These are phyloP conservation scores for Nasonia longicornis DNA, from an alignment of 1,140 invertebrate species.

Conservation along the genomic window DNA sequence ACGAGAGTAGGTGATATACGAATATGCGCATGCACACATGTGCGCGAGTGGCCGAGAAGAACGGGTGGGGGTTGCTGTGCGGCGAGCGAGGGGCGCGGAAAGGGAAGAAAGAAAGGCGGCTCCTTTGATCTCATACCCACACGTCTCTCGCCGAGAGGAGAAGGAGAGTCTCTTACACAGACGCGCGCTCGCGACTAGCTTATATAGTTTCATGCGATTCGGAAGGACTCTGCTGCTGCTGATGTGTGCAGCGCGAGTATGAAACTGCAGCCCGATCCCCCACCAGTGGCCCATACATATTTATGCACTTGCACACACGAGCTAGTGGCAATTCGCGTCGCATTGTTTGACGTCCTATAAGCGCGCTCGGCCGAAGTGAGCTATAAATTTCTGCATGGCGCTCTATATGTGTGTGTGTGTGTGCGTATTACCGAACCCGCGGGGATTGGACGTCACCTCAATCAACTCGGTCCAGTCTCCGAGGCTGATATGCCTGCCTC, in stretches of 20 bases:
- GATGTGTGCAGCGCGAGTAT: not conserved
- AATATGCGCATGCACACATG: constrained; percentile 40
- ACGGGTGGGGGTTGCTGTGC: constrained; percentile 10
- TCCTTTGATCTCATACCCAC: constrained; percentile 53
- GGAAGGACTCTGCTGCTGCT: constrained; percentile 49
- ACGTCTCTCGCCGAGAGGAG: constrained; percentile 32
- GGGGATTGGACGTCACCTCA: not conserved
- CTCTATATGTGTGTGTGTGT: not conserved
- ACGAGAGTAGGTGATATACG: not conserved
- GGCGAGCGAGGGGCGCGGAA: constrained; percentile 46
- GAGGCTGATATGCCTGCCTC: not conserved
- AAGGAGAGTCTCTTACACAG: constrained; percentile 6
- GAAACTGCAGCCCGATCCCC: not conserved
- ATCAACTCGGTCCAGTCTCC: not conserved
- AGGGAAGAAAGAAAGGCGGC: constrained; percentile 54
- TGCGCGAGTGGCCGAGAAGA: not conserved
- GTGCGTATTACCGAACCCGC: not conserved
- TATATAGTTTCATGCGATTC: constrained; percentile 51
- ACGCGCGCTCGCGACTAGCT: constrained; percentile 25
- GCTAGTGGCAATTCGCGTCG: constrained; percentile 19
- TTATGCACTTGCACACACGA: constrained; percentile 1
- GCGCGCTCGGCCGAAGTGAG: not conserved
- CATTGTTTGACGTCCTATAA: constrained; percentile 13
- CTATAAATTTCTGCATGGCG: constrained; percentile 22
- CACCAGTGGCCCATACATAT: not conserved